Percentiles rank a stretch among this genome's conserved stretches.
These are phyloP conservation scores for Heliconius melpomene DNA, from an alignment of 1,140 invertebrate species.

Conservation along the genomic window DNA sequence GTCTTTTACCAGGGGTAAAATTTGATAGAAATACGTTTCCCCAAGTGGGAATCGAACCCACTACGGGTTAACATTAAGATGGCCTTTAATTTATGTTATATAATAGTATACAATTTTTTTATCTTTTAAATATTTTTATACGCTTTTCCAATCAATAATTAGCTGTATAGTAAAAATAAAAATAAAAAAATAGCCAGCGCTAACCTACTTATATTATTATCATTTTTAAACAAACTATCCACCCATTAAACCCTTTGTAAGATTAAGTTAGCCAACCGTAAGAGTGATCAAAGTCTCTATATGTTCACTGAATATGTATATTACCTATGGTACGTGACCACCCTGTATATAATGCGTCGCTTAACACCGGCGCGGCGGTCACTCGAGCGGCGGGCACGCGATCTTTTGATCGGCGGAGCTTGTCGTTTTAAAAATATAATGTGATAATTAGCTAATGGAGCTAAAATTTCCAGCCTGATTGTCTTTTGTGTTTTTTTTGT, in stretches of 20 bases:
- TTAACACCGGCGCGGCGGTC: slow-evolving; percentile 31
- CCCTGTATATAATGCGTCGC: slow-evolving; percentile 50
- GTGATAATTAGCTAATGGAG: slow-evolving; percentile 38
- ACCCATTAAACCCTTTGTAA: slow-evolving; percentile 38
- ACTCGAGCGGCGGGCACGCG: slow-evolving; percentile 48
- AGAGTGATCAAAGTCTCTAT: slow-evolving; percentile 48
- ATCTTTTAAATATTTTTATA: background rate
- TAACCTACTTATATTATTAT: slow-evolving; percentile 4
- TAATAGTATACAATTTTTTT: too few species aligned
- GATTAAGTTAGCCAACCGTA: slow-evolving; percentile 42
- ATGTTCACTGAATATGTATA: slow-evolving; percentile 42
- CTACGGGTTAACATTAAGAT: too few species aligned
- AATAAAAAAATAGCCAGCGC: background rate
- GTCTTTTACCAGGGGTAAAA: too few species aligned
- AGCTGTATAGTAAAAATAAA: background rate
- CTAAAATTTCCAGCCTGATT: slow-evolving; percentile 49
- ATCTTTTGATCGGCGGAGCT: slow-evolving; percentile 51
- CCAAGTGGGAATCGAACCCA: too few species aligned
- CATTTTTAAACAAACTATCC: slow-evolving; percentile 8
- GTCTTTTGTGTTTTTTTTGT: slow-evolving; percentile 34
- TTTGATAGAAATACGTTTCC: too few species aligned
- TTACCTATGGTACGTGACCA: slow-evolving; percentile 51
- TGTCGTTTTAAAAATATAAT: slow-evolving; percentile 42
- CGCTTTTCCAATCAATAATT: background rate
- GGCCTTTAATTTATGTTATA: too few species aligned